Conservation (phyloP, 2,888 invertebrate genomes). For the Atethmia centrago region DNA sequence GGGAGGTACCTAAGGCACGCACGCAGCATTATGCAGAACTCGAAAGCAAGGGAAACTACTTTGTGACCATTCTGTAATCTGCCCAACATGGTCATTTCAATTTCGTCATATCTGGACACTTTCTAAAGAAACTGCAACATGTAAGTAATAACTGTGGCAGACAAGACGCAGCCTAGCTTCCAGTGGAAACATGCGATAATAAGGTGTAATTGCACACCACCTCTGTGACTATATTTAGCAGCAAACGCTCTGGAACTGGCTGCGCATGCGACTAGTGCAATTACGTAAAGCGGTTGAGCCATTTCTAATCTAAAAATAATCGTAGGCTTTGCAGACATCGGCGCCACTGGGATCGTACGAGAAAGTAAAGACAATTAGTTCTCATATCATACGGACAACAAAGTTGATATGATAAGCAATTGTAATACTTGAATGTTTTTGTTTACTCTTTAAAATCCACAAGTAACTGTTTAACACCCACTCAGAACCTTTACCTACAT, state of each 20-base stretch:
- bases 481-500: conserved; percentile 10
- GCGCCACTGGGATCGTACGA: conserved; percentile 88
- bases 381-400: conserved; percentile 68
- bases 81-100: conserved; percentile 81
- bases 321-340: conserved; percentile 88
- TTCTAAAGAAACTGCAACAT: conserved; percentile 88
- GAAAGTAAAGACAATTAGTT: conserved; percentile 89
- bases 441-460: conserved; percentile 28
- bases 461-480: conserved; percentile 1
- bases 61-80: conserved; percentile 82
- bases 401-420: conserved; percentile 63
- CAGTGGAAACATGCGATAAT: conserved; percentile 90
- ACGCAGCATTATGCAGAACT: conserved; percentile 84
- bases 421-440: conserved; percentile 37
- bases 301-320: conserved; percentile 91
- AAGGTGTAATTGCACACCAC: conserved; percentile 89
- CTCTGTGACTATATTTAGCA: conserved; percentile 89
- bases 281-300: conserved; percentile 91
- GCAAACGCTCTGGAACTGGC: conserved; percentile 88
- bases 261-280: conserved; percentile 89
- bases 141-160: conserved; percentile 79
- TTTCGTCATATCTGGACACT: conserved; percentile 89
- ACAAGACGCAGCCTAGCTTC: conserved; percentile 83
- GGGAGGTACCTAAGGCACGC: conserved; percentile 83
- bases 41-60: conserved; percentile 80